Conservation (phyloP, 2,113 vertebrate genomes). For the Pygoscelis antarcticus region DNA sequence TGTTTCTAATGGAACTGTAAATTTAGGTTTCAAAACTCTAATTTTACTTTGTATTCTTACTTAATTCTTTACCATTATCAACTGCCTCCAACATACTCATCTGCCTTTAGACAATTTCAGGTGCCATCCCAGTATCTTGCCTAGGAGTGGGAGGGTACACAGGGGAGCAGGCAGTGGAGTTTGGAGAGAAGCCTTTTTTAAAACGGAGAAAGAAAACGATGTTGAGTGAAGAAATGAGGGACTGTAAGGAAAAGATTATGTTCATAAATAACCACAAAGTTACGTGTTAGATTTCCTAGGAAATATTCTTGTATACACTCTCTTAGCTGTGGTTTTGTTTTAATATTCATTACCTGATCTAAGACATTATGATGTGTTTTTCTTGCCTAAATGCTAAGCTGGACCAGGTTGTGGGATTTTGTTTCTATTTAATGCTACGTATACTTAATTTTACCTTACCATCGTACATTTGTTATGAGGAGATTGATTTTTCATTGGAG, state of each 20-base stretch:
- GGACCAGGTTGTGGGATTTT: not conserved
- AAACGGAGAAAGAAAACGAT: not conserved
- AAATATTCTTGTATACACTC: not conserved
- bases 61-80: not conserved
- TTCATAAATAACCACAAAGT: not conserved
- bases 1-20: not conserved
- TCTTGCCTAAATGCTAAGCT: not conserved
- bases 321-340: not conserved
- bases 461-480: not conserved
- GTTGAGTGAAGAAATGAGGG: not conserved
- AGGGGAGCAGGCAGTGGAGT: not conserved
- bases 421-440: not conserved
- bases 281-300: not conserved
- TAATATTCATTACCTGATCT: not conserved
- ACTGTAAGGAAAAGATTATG: not conserved
- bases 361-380: not conserved
- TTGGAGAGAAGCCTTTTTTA: not conserved
- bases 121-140: not conserved
- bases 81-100: not conserved
- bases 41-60: not conserved
- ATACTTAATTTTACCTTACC: not conserved
- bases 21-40: not conserved
- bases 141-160: not conserved
- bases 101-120: not conserved
- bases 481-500: not conserved